These are phyloP conservation scores for Cydia splendana DNA, from an alignment of 1,140 invertebrate genomes.

Conservation along the genomic window DNA sequence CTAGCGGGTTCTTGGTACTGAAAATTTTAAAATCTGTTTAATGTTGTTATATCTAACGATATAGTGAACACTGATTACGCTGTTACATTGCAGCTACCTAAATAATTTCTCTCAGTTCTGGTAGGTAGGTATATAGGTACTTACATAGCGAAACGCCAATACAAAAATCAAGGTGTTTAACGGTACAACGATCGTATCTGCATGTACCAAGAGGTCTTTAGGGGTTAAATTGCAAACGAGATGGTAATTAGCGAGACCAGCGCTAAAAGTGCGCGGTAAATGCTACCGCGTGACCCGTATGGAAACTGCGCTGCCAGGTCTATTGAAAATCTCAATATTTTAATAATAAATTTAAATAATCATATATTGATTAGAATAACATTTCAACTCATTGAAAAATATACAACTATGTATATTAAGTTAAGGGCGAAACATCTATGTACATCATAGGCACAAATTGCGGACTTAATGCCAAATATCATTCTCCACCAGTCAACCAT, in stretches of 20 bases:
- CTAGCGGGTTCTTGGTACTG: no score
- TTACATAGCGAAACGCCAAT: not conserved
- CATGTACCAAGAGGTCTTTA: slow-evolving; percentile 4
- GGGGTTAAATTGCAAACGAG: slow-evolving; percentile 75
- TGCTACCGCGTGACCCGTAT: slow-evolving; percentile 68
- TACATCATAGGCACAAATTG: no score
- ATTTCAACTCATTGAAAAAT: no score
- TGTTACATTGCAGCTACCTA: not conserved
- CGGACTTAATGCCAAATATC: no score
- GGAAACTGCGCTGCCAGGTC: slow-evolving; percentile 56
- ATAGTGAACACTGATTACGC: not conserved
- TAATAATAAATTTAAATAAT: no score
- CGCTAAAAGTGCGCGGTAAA: slow-evolving; percentile 68
- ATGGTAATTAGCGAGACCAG: slow-evolving; percentile 78
- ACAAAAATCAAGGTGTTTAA: slow-evolving; percentile 8
- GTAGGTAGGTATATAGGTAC: no score
- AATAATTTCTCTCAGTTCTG: not conserved
- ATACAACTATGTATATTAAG: no score
- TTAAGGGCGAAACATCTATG: no score
- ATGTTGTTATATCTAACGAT: no score
- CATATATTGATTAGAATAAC: no score
- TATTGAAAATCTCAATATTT: not conserved
- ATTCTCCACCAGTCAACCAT: no score
- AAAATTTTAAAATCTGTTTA: no score
- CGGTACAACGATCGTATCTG: slow-evolving; percentile 23